Evolutionary conservation across 2,888 invertebrate species (phyloP).

Genomic region (Oscheius myriophilus): DNA sequence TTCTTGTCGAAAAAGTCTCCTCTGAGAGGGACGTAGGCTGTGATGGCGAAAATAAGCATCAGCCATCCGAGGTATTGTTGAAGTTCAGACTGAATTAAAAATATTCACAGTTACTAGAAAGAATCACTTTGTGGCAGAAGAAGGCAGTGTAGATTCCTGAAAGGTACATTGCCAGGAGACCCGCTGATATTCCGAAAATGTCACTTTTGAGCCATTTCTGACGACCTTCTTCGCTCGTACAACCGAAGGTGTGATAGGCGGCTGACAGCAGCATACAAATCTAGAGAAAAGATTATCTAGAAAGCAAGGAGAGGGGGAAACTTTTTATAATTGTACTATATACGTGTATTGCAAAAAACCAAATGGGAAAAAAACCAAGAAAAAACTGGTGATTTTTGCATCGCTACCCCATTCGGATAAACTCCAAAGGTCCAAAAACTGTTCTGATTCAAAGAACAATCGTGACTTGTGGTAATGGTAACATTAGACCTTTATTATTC

Average conservation of each 20-base stretch:
- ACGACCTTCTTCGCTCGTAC: slow-evolving; percentile 86
- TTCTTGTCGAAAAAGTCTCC: slow-evolving; percentile 47
- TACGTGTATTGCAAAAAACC: background rate
- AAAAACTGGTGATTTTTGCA: too few relatives aligned
- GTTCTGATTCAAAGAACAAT: too few relatives aligned
- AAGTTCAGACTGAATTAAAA: slow-evolving; percentile 55
- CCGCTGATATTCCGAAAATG: slow-evolving; percentile 90
- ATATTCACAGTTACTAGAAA: background rate
- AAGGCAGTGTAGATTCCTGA: slow-evolving; percentile 96
- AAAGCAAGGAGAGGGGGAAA: background rate
- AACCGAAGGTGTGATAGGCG: slow-evolving; percentile 91
- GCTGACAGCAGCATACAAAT: slow-evolving; percentile 91
- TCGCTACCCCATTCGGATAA: too few relatives aligned
- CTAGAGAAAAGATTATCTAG: slow-evolving; percentile 74
- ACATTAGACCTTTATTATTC: too few relatives aligned
- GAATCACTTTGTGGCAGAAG: slow-evolving; percentile 81
- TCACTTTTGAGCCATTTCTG: slow-evolving; percentile 88
- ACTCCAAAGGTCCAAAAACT: too few relatives aligned
- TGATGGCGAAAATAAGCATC: slow-evolving; percentile 55
- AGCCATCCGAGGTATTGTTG: slow-evolving; percentile 58
- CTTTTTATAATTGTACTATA: too few relatives aligned
- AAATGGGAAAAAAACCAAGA: background rate
- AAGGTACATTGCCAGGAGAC: slow-evolving; percentile 90
- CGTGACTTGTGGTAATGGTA: too few relatives aligned
- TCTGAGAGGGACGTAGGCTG: slow-evolving; percentile 60